Evolutionary conservation across 2,113 vertebrate genomes (phyloP), one percentile per base, ranked within the genome.

Genomic region (Amia ocellicauda): DNA sequence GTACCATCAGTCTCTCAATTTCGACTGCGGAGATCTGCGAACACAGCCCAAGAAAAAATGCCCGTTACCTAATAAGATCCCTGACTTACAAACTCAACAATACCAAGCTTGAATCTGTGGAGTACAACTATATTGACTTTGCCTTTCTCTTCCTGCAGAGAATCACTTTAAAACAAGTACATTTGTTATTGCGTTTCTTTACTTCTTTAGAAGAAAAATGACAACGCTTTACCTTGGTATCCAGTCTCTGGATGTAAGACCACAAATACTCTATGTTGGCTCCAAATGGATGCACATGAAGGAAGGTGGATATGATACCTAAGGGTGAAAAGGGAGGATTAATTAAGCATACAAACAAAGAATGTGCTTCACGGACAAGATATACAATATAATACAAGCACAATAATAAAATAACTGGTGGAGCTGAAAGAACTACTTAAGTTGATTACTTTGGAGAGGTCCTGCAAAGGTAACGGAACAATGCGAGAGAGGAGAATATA

Each of bases 281-380:
- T 71, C 95, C 95, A 9, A 98, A 98, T 7, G 96, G 96, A 69
- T 98, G 96, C 23, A 98, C 95, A 0, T 98, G 95, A 58, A 98
- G 94, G 83, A 98, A 98, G 4, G 94, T 97, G 10, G 94, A 97
- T 75, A 98, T 94, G 67, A 98, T 90, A 64, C 96, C 96, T 98
- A 85, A 19, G 69, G 74, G 71, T 74, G 78, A 80, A 74, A 27
- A 79, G 47, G 75, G 5, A 36, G 11, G 31, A 11, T 36, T 36
- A 36, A 83, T 0, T 67, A 36, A 67, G 45, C 47, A 51, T 59
- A 69, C 69, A 19, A 50, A 22, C 5, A 2, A 8, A 50, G 17
- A 50, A 76, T 75, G 66, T 61, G 5, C 31, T 11, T 36, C 62
- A 58, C 67, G 27, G 49, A 68, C 70, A 67, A 51, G 45, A 62